Conservation (phyloP, 2,113 vertebrate genomes). For the Muntiacus reevesi region DNA sequence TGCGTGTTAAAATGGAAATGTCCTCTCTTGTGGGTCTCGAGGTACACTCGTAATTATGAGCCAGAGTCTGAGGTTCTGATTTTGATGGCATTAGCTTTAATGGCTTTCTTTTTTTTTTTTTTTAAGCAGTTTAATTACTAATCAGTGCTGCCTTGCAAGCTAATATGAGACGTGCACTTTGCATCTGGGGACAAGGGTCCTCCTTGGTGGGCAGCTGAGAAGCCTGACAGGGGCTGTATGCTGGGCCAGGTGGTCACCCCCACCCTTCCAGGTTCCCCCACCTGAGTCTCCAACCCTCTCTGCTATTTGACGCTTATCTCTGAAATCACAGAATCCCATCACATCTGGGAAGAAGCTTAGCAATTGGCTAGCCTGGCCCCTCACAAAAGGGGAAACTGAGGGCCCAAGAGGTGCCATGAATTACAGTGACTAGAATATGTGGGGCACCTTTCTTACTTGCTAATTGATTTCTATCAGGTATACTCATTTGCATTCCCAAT, state of each 20-base stretch:
- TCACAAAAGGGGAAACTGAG: slow-evolving; percentile 22
- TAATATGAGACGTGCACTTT: slow-evolving; percentile 33
- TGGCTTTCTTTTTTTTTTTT: slow-evolving; percentile 78
- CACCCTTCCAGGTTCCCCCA: not conserved
- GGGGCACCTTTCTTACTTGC: not conserved
- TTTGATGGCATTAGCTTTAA: slow-evolving; percentile 82
- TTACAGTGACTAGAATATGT: not conserved
- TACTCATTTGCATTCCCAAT: slow-evolving; percentile 41
- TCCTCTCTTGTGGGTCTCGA: not conserved
- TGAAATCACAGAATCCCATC: not conserved
- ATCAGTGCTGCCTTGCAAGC: slow-evolving; percentile 74
- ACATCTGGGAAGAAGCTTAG: not conserved
- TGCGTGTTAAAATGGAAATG: not conserved
- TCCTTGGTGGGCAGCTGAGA: not conserved
- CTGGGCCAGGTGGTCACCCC: not conserved
- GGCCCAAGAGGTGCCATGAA: not conserved
- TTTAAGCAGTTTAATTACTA: slow-evolving; percentile 80
- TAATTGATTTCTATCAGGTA: slow-evolving; percentile 34
- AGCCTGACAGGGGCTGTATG: not conserved
- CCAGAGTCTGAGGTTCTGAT: slow-evolving; percentile 72
- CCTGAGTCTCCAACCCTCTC: not conserved
- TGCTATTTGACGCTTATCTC: not conserved
- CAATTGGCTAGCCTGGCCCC: not conserved
- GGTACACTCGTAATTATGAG: slow-evolving; percentile 63
- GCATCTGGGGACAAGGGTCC: slow-evolving; percentile 41